A percentile compares a stretch with the other conserved stretches of the same genome.
These are phyloP conservation scores for Lamellibrachia columna DNA, from an alignment of 2,888 invertebrate genomes.

Conservation along the genomic window DNA sequence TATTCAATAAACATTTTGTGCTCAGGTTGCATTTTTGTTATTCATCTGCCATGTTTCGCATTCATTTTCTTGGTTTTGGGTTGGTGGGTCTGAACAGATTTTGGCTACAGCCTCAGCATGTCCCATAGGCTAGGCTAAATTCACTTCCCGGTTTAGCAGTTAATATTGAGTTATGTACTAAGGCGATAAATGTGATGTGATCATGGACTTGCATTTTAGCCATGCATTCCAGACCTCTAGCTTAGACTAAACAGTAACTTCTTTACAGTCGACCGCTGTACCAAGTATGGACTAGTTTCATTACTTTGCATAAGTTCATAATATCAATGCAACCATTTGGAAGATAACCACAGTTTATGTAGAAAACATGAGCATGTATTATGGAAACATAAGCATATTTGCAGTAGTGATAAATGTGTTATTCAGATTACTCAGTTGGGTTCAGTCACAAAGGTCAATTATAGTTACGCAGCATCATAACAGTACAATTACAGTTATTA, in stretches of 20 bases:
- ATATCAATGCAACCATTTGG: too few relatives aligned
- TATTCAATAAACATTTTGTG: not conserved
- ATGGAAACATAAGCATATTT: too few relatives aligned
- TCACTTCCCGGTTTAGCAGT: not conserved
- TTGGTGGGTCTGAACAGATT: not conserved
- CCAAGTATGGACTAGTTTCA: not conserved
- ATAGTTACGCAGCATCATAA: too few relatives aligned
- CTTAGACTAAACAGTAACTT: not conserved
- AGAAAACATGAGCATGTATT: too few relatives aligned
- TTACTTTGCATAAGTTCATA: too few relatives aligned
- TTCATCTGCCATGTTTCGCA: not conserved
- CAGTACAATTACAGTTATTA: too few relatives aligned
- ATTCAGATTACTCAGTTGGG: too few relatives aligned
- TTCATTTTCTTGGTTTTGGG: not conserved
- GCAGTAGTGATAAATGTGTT: too few relatives aligned
- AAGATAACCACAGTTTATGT: too few relatives aligned
- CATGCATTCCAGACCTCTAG: not conserved
- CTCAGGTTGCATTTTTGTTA: not conserved
- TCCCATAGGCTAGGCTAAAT: not conserved
- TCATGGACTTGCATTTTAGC: not conserved
- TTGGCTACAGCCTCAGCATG: not conserved
- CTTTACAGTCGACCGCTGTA: not conserved
- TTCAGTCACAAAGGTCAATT: too few relatives aligned
- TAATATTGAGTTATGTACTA: not conserved
- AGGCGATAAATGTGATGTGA: not conserved